Percentiles rank a stretch among this genome's conserved stretches.
Conservation (phyloP, 2,888 invertebrate species). For the Andrena fulva region DNA sequence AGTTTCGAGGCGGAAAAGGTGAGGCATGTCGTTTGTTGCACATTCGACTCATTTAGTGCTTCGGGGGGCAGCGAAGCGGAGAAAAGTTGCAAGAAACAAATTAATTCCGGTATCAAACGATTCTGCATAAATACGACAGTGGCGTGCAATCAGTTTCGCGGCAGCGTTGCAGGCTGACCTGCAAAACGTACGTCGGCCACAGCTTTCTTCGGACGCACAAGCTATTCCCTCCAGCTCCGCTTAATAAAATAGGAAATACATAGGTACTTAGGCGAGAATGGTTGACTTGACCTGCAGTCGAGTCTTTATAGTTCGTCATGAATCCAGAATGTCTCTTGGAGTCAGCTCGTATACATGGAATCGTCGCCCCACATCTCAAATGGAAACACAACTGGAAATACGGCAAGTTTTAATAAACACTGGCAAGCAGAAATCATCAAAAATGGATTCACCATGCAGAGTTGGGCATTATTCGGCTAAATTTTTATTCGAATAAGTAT, state of each 20-base stretch:
- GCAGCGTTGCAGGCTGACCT: background rate
- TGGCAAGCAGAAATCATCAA: background rate
- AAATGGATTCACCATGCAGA: background rate
- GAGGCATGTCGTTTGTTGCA: background rate
- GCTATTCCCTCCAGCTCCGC: background rate
- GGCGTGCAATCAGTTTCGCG: conserved; percentile 1
- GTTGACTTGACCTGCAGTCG: background rate
- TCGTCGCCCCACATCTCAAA: background rate
- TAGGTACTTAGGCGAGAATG: conserved; percentile 1
- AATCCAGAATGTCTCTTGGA: background rate
- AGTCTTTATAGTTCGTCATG: background rate
- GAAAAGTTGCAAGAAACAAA: no score
- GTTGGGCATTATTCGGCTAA: no score
- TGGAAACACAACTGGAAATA: background rate
- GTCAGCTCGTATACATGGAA: background rate
- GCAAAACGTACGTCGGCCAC: background rate
- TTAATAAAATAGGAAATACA: conserved; percentile 13
- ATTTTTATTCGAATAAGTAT: no score
- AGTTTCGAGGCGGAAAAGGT: background rate
- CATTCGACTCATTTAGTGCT: background rate
- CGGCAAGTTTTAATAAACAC: background rate
- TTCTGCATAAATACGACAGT: background rate
- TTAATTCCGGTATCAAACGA: background rate
- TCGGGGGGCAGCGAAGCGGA: background rate
- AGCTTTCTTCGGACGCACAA: background rate